phyloP scores from a whole-genome alignment of 2,113 vertebrate species.

The Pseudorhombus dupliciocellatus region DNA sequence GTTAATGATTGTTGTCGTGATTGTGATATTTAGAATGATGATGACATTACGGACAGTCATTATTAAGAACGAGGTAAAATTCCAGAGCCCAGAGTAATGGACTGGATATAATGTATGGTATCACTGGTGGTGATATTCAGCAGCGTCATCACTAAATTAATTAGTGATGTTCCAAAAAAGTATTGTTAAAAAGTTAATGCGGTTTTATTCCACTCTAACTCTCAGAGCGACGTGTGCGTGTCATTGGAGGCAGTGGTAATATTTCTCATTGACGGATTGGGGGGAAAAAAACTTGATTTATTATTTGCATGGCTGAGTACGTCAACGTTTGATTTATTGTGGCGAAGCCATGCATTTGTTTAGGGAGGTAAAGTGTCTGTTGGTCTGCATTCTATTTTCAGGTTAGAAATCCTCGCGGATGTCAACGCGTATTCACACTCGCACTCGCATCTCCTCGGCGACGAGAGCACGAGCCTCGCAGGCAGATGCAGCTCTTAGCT shows the following conservation, averaged over 20 bases:
- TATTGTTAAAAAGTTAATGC: slow-evolving; percentile 9
- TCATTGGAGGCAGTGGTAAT: slow-evolving; percentile 10
- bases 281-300: background rate
- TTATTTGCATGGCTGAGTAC: slow-evolving; percentile 14
- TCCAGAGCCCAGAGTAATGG: slow-evolving; percentile 48
- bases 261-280: background rate
- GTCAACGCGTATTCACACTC: slow-evolving; percentile 29
- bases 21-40: slow-evolving; percentile 68
- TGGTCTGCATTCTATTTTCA: background rate
- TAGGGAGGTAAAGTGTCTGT: background rate
- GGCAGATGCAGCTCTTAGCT: slow-evolving; percentile 56
- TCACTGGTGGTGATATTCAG: background rate
- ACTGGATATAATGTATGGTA: slow-evolving; percentile 24
- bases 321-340: slow-evolving; percentile 5
- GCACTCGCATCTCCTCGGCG: slow-evolving; percentile 16
- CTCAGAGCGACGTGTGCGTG: slow-evolving; percentile 8
- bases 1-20: slow-evolving; percentile 60
- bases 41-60: slow-evolving; percentile 64
- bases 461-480: slow-evolving; percentile 29
- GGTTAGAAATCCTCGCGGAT: background rate
- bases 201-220: background rate
- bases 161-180: slow-evolving; percentile 8
- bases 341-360: slow-evolving; percentile 12
- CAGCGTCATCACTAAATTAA: slow-evolving; percentile 13
- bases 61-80: slow-evolving; percentile 46